Evolutionary conservation across 2,888 invertebrate genomes (phyloP).

Genomic region (Anticlea derivata): DNA sequence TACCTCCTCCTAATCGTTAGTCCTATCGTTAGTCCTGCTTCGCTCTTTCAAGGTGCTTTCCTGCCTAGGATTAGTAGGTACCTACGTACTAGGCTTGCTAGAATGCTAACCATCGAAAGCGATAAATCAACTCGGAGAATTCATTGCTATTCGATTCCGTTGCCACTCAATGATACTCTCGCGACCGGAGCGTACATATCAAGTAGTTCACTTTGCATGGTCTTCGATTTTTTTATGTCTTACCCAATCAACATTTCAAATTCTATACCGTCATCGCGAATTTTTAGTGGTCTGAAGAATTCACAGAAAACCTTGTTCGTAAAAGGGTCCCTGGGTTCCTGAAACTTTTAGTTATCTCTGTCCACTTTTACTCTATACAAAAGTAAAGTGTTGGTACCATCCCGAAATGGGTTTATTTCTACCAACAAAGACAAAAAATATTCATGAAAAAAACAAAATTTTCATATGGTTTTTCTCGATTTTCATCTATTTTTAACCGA

Average conservation of each 20-base stretch:
- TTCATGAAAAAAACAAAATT: no score
- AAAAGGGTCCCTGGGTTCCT: no score
- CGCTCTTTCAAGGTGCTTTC: neutral
- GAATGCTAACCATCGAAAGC: conserved; percentile 4
- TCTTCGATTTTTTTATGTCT: conserved; percentile 4
- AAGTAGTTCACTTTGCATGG: conserved; percentile 7
- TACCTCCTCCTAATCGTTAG: no score
- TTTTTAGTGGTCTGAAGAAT: neutral
- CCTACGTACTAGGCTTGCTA: neutral
- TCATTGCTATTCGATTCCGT: conserved; percentile 20
- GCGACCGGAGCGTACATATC: conserved; percentile 15
- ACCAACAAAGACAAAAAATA: no score
- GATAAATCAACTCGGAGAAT: conserved; percentile 23
- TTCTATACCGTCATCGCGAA: neutral
- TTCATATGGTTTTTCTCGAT: no score
- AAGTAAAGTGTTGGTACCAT: no score
- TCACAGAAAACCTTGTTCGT: no score
- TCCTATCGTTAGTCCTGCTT: no score
- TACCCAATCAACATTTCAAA: conserved; percentile 1
- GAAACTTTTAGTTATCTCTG: no score
- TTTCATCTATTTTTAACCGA: no score
- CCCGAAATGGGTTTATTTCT: no score
- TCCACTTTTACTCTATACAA: no score
- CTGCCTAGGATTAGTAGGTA: neutral
- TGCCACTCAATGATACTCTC: conserved; percentile 13